phyloP scores from a whole-genome alignment of 2,113 vertebrate genomes.

The Tympanuchus pallidicinctus region DNA sequence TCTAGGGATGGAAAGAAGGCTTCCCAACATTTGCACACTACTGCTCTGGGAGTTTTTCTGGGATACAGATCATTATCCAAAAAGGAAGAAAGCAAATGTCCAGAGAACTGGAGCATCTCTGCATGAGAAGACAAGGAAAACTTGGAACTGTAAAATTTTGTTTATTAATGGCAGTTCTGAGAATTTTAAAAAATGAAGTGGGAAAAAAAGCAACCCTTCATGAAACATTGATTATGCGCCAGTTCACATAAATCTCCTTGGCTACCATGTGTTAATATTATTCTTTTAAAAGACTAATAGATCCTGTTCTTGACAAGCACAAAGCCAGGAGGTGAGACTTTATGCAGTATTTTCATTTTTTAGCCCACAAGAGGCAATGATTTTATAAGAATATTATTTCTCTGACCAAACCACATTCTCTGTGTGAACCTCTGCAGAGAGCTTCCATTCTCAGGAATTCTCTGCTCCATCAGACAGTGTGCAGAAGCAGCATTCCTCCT shows the following conservation, averaged over 20 bases:
- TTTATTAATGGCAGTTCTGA: constrained; percentile 71
- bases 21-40: not conserved
- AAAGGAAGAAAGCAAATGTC: not conserved
- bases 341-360: constrained; percentile 81
- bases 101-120: not conserved
- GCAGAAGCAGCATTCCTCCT: constrained; percentile 2
- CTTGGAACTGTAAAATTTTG: constrained; percentile 52
- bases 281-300: constrained; percentile 79
- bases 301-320: constrained; percentile 76
- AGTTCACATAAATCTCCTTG: constrained; percentile 79
- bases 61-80: not conserved
- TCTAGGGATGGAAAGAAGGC: not conserved
- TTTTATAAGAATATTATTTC: constrained; percentile 76
- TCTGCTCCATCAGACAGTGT: constrained; percentile 28
- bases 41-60: not conserved
- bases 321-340: constrained; percentile 76
- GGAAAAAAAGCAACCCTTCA: not conserved
- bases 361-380: constrained; percentile 74
- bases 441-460: constrained; percentile 30
- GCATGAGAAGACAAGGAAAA: constrained; percentile 1
- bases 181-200: constrained; percentile 52
- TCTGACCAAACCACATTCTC: constrained; percentile 65
- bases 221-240: constrained; percentile 74
- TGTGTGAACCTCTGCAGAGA: constrained; percentile 67
- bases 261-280: constrained; percentile 78